These are phyloP conservation scores for Orgyia antiqua DNA, from an alignment of 2,888 invertebrate species.

Conservation along the genomic window DNA sequence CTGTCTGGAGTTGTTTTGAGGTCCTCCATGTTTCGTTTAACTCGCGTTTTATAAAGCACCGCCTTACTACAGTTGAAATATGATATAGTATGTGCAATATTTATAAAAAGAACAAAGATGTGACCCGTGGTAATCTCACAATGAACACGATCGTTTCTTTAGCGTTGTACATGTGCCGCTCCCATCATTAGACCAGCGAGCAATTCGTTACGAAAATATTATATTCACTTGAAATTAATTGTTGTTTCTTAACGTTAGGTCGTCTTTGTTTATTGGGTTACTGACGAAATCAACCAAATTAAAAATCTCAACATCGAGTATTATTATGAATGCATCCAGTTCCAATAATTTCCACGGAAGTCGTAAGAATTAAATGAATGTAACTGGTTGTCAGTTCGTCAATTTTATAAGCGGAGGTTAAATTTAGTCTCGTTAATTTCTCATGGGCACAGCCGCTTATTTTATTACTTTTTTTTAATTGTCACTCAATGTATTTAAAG, in stretches of 20 bases:
- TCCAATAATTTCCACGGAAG: conserved; percentile 18
- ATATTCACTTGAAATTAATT: conserved; percentile 31
- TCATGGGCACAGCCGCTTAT: conserved; percentile 2
- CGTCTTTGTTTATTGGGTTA: conserved; percentile 18
- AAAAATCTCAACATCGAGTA: conserved; percentile 8
- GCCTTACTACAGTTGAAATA: too few species aligned
- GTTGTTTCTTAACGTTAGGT: conserved; percentile 24
- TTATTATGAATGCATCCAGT: conserved; percentile 4
- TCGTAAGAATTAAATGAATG: conserved; percentile 9
- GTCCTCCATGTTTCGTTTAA: too few species aligned
- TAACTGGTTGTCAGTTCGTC: conserved; percentile 5
- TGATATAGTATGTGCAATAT: too few species aligned
- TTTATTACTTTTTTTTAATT: not conserved
- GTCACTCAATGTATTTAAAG: not conserved
- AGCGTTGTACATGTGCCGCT: conserved; percentile 20
- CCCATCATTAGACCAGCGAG: conserved; percentile 23
- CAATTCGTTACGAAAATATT: conserved; percentile 28
- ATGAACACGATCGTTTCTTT: conserved; percentile 13
- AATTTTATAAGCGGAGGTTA: conserved; percentile 6
- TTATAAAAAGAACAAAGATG: too few species aligned
- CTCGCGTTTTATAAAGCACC: too few species aligned
- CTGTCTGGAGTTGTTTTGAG: too few species aligned
- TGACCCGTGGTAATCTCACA: conserved; percentile 13
- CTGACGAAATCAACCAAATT: conserved; percentile 17
- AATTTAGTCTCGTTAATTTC: conserved; percentile 10